Percentiles rank a stretch among this genome's conserved stretches.
These are phyloP conservation scores for Perognathus longimembris DNA, from an alignment of 2,113 vertebrate species.

Conservation along the genomic window DNA sequence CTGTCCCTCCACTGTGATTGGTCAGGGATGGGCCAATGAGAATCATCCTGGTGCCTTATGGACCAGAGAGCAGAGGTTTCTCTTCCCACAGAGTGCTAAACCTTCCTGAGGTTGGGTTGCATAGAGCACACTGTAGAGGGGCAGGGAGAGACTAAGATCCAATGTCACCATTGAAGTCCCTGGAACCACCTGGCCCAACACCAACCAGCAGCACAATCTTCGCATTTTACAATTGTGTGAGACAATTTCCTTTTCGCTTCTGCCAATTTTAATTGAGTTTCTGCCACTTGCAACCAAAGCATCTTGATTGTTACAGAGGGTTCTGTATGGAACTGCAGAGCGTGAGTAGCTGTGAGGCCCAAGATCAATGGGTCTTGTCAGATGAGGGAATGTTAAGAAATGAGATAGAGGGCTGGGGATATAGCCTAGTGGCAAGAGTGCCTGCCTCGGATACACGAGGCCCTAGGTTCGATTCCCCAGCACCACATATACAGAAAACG, in stretches of 20 bases:
- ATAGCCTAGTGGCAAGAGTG: too few species aligned
- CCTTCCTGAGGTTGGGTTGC: neutral
- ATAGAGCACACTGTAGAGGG: neutral
- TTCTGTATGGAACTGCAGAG: neutral
- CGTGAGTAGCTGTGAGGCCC: too few species aligned
- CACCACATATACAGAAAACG: too few species aligned
- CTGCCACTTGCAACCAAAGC: slow-evolving; percentile 47
- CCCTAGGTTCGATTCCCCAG: too few species aligned
- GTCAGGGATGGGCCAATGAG: neutral
- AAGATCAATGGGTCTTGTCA: neutral
- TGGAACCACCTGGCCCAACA: neutral
- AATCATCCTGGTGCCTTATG: neutral
- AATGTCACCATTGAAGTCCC: neutral
- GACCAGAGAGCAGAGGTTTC: neutral
- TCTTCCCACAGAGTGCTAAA: too few species aligned
- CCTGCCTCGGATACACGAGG: too few species aligned
- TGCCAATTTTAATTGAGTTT: slow-evolving; percentile 61
- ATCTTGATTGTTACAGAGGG: slow-evolving; percentile 9
- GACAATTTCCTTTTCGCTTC: slow-evolving; percentile 38
- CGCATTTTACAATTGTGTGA: neutral
- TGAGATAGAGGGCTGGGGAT: too few species aligned
- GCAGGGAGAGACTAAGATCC: neutral
- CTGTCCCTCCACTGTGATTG: neutral
- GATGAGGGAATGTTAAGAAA: neutral
- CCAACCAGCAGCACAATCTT: neutral